Percentiles rank a stretch among this genome's conserved stretches.
Conservation (phyloP, 2,797 vertebrate species). For the Vespertilio murinus region DNA sequence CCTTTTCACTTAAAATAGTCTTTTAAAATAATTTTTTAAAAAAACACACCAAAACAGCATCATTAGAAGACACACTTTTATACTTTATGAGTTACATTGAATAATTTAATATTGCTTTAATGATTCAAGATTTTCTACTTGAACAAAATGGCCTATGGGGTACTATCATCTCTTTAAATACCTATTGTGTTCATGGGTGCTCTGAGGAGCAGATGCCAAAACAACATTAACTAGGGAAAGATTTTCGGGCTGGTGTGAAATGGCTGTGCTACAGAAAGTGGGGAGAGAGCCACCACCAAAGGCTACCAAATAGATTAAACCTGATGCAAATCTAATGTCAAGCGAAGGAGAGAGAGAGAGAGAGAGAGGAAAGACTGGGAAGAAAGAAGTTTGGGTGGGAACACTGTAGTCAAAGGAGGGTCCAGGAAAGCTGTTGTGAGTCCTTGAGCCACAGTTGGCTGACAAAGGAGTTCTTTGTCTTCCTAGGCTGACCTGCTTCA, state of each 20-base stretch:
- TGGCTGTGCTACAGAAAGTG: neutral
- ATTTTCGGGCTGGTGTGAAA: neutral
- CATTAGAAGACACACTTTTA: conserved; percentile 2
- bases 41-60: neutral
- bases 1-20: neutral
- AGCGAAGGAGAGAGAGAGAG: neutral
- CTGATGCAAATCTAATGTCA: neutral
- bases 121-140: conserved; percentile 1
- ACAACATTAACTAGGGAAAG: neutral
- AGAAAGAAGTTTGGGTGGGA: neutral
- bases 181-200: neutral
- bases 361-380: neutral
- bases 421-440: neutral
- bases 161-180: neutral
- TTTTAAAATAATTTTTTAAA: neutral
- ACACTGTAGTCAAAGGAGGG: neutral
- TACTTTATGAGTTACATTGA: conserved; percentile 24
- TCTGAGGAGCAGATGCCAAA: neutral
- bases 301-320: neutral
- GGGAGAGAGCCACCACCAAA: neutral
- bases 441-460: neutral
- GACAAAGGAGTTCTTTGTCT: neutral
- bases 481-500: neutral
- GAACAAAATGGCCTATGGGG: neutral
- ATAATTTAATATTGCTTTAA: neutral